A percentile compares a stretch with the other conserved stretches of the same genome.
Evolutionary conservation across 2,888 invertebrate genomes (phyloP).

Genomic region (Eupithecia insigniata): DNA sequence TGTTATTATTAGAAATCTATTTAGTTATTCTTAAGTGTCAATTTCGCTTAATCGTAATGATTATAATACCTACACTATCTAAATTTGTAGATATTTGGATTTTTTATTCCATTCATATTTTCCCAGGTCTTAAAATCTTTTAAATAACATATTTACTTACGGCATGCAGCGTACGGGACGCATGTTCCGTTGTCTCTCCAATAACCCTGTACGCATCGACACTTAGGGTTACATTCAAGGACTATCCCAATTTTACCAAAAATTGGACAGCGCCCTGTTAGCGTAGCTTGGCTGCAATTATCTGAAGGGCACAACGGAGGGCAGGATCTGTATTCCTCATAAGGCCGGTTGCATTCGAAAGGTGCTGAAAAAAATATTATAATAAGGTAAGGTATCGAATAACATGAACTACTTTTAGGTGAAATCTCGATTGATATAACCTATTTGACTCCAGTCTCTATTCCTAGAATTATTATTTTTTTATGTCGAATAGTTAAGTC

Average conservation of each 20-base stretch:
- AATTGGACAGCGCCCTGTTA: slow-evolving; percentile 50
- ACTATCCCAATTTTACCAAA: slow-evolving; percentile 47
- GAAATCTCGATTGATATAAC: background rate
- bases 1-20: too few species aligned
- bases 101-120: too few species aligned
- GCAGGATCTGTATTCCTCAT: slow-evolving; percentile 56
- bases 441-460: too few species aligned
- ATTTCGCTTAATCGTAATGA: background rate
- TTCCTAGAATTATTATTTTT: too few species aligned
- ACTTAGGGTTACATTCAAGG: slow-evolving; percentile 52
- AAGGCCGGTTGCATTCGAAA: slow-evolving; percentile 49
- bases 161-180: slow-evolving; percentile 57
- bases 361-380: slow-evolving; percentile 48
- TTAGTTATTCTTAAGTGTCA: background rate
- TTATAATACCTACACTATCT: background rate
- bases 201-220: slow-evolving; percentile 54
- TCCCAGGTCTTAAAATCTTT: background rate
- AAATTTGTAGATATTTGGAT: too few species aligned
- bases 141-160: slow-evolving; percentile 40
- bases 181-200: slow-evolving; percentile 56
- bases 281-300: slow-evolving; percentile 52
- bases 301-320: slow-evolving; percentile 57
- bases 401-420: too few species aligned
- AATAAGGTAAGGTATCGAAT: too few species aligned
- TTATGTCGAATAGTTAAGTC: background rate